These are phyloP conservation scores for Sepiola atlantica DNA, from an alignment of 2,888 invertebrate genomes.

Conservation along the genomic window DNA sequence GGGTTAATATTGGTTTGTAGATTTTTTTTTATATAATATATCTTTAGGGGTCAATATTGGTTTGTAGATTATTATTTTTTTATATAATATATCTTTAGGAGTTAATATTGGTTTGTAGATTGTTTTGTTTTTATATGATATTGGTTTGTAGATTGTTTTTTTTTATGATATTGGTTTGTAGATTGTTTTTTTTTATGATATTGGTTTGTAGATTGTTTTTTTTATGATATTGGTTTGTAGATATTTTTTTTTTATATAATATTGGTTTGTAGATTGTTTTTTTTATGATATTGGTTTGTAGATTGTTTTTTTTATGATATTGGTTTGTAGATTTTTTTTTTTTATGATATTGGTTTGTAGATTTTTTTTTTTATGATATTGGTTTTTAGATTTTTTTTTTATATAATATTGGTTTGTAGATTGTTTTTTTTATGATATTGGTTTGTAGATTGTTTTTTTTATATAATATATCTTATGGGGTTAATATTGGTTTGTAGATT, in stretches of 20 bases:
- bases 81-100: not conserved
- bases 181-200: not conserved
- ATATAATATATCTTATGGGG: not conserved
- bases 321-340: not conserved
- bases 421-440: not conserved
- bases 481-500: not conserved
- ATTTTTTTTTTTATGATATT: not conserved
- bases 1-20: not conserved
- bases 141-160: too few relatives aligned
- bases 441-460: too few relatives aligned
- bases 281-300: not conserved
- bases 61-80: too few relatives aligned
- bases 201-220: not conserved
- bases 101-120: not conserved
- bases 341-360: not conserved
- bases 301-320: not conserved
- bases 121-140: not conserved
- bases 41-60: too few relatives aligned
- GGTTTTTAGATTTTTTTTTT: too few relatives aligned
- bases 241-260: too few relatives aligned
- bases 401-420: not conserved
- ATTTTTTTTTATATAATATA: not conserved
- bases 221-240: not conserved
- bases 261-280: not conserved
- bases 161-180: not conserved